Percentiles rank a stretch among this genome's conserved stretches.
phyloP scores from a whole-genome alignment of 2,888 invertebrate species.

The Drosophila macrospina region DNA sequence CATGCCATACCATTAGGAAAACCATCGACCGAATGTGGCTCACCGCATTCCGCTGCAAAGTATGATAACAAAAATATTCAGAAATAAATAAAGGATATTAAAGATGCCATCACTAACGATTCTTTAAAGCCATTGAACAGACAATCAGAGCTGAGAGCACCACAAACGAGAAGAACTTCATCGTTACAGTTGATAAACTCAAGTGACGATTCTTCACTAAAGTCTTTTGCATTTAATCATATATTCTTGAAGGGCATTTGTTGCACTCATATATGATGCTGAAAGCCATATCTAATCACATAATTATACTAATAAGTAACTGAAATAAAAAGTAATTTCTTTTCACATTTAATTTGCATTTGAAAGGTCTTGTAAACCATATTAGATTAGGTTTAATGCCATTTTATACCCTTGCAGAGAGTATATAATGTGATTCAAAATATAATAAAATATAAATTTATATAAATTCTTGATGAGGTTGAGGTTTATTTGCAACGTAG shows the following conservation, averaged over 20 bases:
- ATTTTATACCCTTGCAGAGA: too few relatives aligned
- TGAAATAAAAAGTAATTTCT: not conserved
- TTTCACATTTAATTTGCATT: not conserved
- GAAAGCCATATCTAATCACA: not conserved
- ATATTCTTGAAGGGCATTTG: not conserved
- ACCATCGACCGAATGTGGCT: not conserved
- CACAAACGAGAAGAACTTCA: slow-evolving; percentile 5
- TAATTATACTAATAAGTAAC: not conserved
- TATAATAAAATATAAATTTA: too few relatives aligned
- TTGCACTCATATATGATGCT: not conserved
- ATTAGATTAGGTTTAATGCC: too few relatives aligned
- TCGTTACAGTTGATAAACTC: not conserved
- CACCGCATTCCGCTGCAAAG: not conserved
- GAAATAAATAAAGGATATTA: not conserved
- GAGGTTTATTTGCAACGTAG: too few relatives aligned
- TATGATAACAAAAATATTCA: not conserved
- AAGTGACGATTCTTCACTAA: too few relatives aligned
- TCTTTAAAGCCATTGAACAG: not conserved
- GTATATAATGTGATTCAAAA: too few relatives aligned
- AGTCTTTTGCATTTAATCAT: not conserved
- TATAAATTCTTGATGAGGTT: not conserved
- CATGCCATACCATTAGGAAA: too few relatives aligned
- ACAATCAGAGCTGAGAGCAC: slow-evolving; percentile 1
- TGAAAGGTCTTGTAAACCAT: not conserved
- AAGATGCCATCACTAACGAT: not conserved